Evolutionary conservation across 2,888 invertebrate genomes (phyloP).

Genomic region (Mellilla xanthometata): DNA sequence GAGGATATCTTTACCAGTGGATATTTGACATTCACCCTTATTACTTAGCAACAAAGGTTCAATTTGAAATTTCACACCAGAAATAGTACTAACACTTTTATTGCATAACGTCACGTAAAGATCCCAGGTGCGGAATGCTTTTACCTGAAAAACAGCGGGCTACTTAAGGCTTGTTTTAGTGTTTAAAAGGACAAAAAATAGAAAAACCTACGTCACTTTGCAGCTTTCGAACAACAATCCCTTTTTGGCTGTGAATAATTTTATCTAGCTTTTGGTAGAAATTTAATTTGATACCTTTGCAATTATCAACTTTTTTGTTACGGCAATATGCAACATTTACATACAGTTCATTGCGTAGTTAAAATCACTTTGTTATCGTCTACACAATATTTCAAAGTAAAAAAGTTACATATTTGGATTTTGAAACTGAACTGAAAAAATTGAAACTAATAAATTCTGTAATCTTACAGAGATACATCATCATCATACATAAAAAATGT

Average conservation of each 20-base stretch:
- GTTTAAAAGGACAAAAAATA: constrained; percentile 50
- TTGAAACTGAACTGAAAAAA: too few relatives aligned
- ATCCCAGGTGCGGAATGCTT: constrained; percentile 76
- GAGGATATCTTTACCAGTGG: constrained; percentile 25
- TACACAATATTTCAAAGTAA: constrained; percentile 37
- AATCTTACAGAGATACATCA: too few relatives aligned
- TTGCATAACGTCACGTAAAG: constrained; percentile 72
- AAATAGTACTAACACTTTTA: constrained; percentile 54
- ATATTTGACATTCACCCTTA: constrained; percentile 34
- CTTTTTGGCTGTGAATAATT: constrained; percentile 4
- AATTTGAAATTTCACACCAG: constrained; percentile 25
- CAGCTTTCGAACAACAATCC: constrained; percentile 21
- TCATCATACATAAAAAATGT: too few relatives aligned
- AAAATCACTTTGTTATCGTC: constrained; percentile 50
- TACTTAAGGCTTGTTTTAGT: constrained; percentile 63
- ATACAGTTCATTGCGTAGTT: constrained; percentile 66
- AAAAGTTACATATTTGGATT: too few relatives aligned
- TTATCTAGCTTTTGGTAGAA: not conserved
- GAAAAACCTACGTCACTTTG: constrained; percentile 37
- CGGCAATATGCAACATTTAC: constrained; percentile 56
- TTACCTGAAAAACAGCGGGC: constrained; percentile 65
- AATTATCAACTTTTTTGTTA: constrained; percentile 49
- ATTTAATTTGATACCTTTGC: not conserved
- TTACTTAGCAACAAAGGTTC: constrained; percentile 27
- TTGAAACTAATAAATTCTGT: too few relatives aligned